phyloP scores from a whole-genome alignment of 2,113 vertebrate genomes.

The Diphyllodes magnificus region DNA sequence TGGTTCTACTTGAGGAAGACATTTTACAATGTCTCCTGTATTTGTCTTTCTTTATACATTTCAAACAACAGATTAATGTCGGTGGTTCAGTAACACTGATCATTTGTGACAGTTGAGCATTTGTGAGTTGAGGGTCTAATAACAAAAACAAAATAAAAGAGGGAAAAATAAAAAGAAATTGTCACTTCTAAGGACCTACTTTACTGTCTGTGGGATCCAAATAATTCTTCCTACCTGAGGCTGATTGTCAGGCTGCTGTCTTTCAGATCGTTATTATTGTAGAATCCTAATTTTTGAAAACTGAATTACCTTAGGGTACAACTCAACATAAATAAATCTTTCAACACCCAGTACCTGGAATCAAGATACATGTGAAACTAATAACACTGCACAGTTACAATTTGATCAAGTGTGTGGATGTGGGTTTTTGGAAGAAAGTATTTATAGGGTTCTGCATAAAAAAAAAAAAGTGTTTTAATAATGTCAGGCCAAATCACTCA shows the following conservation, averaged over 20 bases:
- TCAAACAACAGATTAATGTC: conserved; percentile 82
- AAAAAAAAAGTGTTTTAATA: not conserved
- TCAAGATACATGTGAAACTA: conserved; percentile 77
- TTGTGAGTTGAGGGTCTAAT: conserved; percentile 82
- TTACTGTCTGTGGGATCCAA: conserved; percentile 10
- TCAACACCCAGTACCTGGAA: conserved; percentile 73
- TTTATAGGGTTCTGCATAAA: conserved; percentile 36
- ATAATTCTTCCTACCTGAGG: conserved; percentile 35
- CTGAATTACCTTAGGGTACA: conserved; percentile 74
- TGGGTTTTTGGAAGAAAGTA: not conserved
- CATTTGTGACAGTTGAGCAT: conserved; percentile 89
- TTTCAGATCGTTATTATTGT: conserved; percentile 71
- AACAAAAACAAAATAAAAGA: conserved; percentile 75
- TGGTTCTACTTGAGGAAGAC: conserved; percentile 65
- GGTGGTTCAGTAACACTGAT: conserved; percentile 84
- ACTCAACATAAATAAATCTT: conserved; percentile 78
- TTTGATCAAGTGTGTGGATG: conserved; percentile 59
- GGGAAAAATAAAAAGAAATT: conserved; percentile 59
- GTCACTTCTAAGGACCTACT: conserved; percentile 19
- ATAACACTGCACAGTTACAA: conserved; percentile 71
- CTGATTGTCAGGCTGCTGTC: conserved; percentile 28
- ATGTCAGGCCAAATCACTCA: conserved; percentile 15
- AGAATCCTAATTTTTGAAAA: conserved; percentile 79
- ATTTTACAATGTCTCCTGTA: conserved; percentile 66
- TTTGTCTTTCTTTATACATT: conserved; percentile 79